Evolutionary conservation across 1,140 invertebrate species (phyloP), one percentile per base, ranked within the genome.

Genomic region (Parapsyche elsis): DNA sequence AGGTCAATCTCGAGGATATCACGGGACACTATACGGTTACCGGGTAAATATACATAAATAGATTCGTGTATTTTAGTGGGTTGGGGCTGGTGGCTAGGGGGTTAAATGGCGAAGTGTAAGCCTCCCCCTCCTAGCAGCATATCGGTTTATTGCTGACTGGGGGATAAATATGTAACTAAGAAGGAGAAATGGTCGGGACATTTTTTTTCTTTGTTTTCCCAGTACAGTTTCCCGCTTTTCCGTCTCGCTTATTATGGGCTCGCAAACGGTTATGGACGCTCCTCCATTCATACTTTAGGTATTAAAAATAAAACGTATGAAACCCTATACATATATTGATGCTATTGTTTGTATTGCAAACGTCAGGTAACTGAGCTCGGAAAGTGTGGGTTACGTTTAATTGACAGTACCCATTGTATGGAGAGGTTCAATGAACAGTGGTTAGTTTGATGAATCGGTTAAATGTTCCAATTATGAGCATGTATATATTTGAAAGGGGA

Each of bases 101-200:
- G 76, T 78, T 78, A 70, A 67, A 78, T 67, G 76, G 76, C 21
- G 45, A 24, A 46, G 61, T 71, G 19, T 76, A 76, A 76, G 76
- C 61, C 67, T 78, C 44, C 23, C 19, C 9, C 64, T 46, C 26
- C 61, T 46, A 38, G 30, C 21, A 38, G 30, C 74, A 67, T 53
- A 78, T 71, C 76, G 76, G 61, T 44, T 78, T 78, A 78, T 78
- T 78, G 76, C 76, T 71, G 76, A 78, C 61, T 70, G 45, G 61
- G 61, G 76, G 76, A 78, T 78, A 78, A 78, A 78, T 78, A 78
- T 78, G 64, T 78, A 78, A 78, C 76, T 78, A 78, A 78, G 67
- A 70, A 71, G 76, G 76, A 71, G 71, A 71, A 78, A 78, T 78
- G 76, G 76, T 75, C 64, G 61, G 38, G 61, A 71, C 45, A 71